Evolutionary conservation across 2,888 invertebrate genomes (phyloP), one percentile per base, ranked within the genome.

Genomic region (Masnerella sp.): DNA sequence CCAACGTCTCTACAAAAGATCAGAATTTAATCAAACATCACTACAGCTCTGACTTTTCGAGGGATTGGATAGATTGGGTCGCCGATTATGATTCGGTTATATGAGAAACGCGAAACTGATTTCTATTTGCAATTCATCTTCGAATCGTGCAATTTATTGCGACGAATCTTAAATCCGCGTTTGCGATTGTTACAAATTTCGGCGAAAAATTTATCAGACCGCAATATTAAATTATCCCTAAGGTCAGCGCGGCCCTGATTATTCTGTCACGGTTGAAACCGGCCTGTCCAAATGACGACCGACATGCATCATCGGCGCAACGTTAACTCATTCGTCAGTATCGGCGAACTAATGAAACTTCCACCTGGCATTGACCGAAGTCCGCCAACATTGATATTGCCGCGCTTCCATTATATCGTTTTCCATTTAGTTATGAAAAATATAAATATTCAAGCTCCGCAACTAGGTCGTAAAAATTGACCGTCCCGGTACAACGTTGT

Each of bases 261-360:
- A 62, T 42, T 49, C 62, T 62, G 56, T 62, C 62, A 70, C 32
- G 22, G 42, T 51, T 49, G 69, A 70, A 70, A 64, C 58, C 36
- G 36, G 9, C 2, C 58, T 64, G 64, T 51, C 51, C 58, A 49
- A 71, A 71, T 64, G 64, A 58, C 64, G 36, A 17, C 20, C 51
- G 52, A 59, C 64, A 51, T 64, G 64, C 58, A 71, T 71, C 71
- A 71, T 64, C 52, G 40, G 58, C 32, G 11, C 30, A 58, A 58
- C 64, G 58, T 64, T 71, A 56, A 71, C 64, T 58, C 71, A 58
- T 64, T 64, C 58, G 30, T 64, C 64, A 64, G 58, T 71, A 71
- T 58, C 64, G 58, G 15, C 32, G 25, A 64, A 64, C 38, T 58
- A 64, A 71, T 71, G 71, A 71, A 71, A 61, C 49, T 56, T 49